These are phyloP conservation scores for Halichondria panicea DNA, from an alignment of 37 sponge, comb jelly and placozoan species.

Conservation along the genomic window DNA sequence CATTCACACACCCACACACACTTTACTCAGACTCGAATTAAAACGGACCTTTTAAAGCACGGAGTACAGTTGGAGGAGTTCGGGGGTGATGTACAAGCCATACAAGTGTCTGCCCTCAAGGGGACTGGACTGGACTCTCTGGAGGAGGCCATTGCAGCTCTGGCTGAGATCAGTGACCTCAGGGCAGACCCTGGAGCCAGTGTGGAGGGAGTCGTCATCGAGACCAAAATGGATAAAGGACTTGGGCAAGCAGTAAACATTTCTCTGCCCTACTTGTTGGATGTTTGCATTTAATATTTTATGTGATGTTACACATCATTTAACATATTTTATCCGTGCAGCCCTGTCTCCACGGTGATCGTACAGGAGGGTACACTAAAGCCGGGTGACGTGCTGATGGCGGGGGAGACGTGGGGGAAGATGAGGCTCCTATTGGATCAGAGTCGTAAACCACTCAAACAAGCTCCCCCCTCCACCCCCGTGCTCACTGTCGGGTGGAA, in stretches of 20 bases:
- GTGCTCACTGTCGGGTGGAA: constrained; percentile 79
- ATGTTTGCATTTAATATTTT: too few relatives aligned
- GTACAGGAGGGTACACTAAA: constrained; percentile 69
- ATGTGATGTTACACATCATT: too few relatives aligned
- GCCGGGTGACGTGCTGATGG: constrained; percentile 54
- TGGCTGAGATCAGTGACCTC: constrained; percentile 65
- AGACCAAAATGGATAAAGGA: constrained; percentile 55
- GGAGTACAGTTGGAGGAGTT: constrained; percentile 81
- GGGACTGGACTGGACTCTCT: constrained; percentile 56
- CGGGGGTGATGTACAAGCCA: constrained; percentile 84
- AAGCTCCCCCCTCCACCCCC: constrained; percentile 69
- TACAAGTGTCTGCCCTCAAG: constrained; percentile 87
- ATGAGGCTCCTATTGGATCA: constrained; percentile 56
- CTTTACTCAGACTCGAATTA: constrained; percentile 40
- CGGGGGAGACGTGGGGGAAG: constrained; percentile 67
- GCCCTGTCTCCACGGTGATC: constrained; percentile 69
- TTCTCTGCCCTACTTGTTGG: too few relatives aligned
- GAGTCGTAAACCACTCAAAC: not conserved
- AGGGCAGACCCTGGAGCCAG: constrained; percentile 54
- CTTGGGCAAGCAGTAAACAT: constrained; percentile 70
- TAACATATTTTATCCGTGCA: constrained; percentile 1
- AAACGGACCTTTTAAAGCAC: constrained; percentile 63
- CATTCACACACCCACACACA: not conserved
- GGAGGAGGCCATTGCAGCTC: constrained; percentile 70
- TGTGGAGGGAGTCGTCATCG: constrained; percentile 75